Evolutionary conservation across 2,888 invertebrate species (phyloP), one percentile per base, ranked within the genome.

Genomic region (Athalia circularis): DNA sequence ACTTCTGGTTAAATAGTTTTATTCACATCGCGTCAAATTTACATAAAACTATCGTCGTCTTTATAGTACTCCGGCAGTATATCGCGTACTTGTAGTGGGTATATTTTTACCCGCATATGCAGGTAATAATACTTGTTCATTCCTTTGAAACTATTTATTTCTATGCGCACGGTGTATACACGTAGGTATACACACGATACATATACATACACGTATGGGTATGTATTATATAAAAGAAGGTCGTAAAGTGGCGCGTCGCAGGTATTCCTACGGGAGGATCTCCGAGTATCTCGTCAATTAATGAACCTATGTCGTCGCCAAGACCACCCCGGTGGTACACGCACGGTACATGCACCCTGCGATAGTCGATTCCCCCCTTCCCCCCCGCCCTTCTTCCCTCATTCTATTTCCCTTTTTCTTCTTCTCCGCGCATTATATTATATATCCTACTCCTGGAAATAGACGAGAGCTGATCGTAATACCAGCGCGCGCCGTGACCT

Each of bases 281-380:
- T 52, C 62, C 75, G 75, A 85, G 86, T 88, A 88, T 88, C 87
- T 86, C 85, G 81, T 85, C 89, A 88, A 89, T 89, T 89, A 89
- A 89, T 89, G 88, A 89, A 88, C 89, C 88, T 88, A 87, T 88
- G 88, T 89, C 86, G 85, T 85, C 84, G 84, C 84, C 81, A 77
- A 83, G 89, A 89, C 89, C 89, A 89, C 89, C 89, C 88, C 85
- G 88, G 83, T 83, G 87, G 83, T 85, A 84, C 87, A 84, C 85
- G 84, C 83, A 85, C 82, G 82, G 80, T 82, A 81, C 81, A 77
- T 80, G 82, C 83, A 83, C 84, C 83, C 84, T 81, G 76, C 62
- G 75, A 75, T 62, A 75, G 75, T 62, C 61, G 13, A 72, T 80
- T 70, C 76, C 47, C 77, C 75, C 29, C 29, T 29, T 79, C 77